Conservation (phyloP, 2,888 invertebrate genomes). For the Drosophila tanythrix region DNA sequence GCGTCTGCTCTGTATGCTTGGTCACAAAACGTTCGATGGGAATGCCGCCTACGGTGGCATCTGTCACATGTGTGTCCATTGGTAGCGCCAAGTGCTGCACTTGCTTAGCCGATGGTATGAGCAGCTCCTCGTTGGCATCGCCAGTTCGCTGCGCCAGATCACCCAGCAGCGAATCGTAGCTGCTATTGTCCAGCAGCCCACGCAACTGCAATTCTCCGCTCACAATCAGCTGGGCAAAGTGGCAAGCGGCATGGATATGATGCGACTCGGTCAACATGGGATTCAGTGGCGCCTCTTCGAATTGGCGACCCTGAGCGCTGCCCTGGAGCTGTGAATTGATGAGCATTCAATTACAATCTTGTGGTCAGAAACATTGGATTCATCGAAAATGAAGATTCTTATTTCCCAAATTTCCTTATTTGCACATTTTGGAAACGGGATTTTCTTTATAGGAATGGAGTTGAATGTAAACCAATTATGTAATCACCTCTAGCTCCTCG, state of each 20-base stretch:
- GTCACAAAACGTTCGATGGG: constrained; percentile 85
- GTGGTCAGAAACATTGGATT: not conserved
- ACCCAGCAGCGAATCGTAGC: constrained; percentile 83
- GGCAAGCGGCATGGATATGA: constrained; percentile 84
- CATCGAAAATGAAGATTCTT: not conserved
- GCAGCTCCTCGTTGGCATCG: constrained; percentile 74
- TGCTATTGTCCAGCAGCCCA: constrained; percentile 84
- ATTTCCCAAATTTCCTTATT: not conserved
- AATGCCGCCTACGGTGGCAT: constrained; percentile 85
- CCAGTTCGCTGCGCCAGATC: constrained; percentile 86
- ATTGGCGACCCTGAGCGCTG: constrained; percentile 84
- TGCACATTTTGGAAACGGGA: not conserved
- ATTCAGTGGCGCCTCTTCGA: constrained; percentile 85
- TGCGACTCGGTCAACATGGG: constrained; percentile 85
- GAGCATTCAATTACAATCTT: not conserved
- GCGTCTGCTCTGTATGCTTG: constrained; percentile 85
- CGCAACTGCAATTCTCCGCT: constrained; percentile 85
- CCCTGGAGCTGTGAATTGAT: constrained; percentile 85
- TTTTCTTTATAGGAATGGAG: not conserved
- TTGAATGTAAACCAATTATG: not conserved
- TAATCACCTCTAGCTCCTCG: constrained; percentile 85
- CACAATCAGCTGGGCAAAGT: constrained; percentile 86
- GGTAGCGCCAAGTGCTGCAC: constrained; percentile 85
- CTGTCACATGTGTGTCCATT: constrained; percentile 83
- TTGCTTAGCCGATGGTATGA: constrained; percentile 85